phyloP scores from a whole-genome alignment of 2,888 invertebrate species.

The Cantharis nigra region DNA sequence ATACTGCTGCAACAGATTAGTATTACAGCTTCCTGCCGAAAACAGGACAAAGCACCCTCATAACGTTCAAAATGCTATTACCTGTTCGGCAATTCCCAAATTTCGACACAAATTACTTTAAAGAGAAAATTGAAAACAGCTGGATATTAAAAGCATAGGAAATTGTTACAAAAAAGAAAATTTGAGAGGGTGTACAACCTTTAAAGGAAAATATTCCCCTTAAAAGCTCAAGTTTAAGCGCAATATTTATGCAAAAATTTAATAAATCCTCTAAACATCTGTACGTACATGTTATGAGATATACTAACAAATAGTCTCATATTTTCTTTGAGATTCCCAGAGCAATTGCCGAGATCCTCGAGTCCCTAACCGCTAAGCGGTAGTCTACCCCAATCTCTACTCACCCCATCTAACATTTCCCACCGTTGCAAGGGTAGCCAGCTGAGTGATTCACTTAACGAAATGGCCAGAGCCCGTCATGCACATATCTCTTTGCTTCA shows the following conservation, averaged over 20 bases:
- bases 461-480: conserved; percentile 42
- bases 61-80: conserved; percentile 2
- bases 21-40: conserved; percentile 26
- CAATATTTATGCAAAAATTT: conserved; percentile 33
- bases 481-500: conserved; percentile 41
- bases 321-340: conserved; percentile 24
- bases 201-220: conserved; percentile 9
- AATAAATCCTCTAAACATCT: conserved; percentile 37
- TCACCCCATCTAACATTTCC: conserved; percentile 27
- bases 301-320: conserved; percentile 23
- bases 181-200: conserved; percentile 2
- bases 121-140: conserved; percentile 25
- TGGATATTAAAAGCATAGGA: conserved; percentile 26
- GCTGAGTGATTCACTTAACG: conserved; percentile 46
- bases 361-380: conserved; percentile 35
- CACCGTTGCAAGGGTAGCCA: conserved; percentile 34
- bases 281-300: conserved; percentile 25
- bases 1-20: conserved; percentile 27
- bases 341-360: conserved; percentile 32
- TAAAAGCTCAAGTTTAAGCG: conserved; percentile 4
- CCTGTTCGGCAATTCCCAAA: conserved; percentile 12
- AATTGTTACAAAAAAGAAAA: background rate
- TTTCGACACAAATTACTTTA: conserved; percentile 16
- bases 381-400: conserved; percentile 27
- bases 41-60: conserved; percentile 25